Evolutionary conservation across 2,888 invertebrate species (phyloP), one percentile per base, ranked within the genome.

Genomic region (Vesta saturnalis): DNA sequence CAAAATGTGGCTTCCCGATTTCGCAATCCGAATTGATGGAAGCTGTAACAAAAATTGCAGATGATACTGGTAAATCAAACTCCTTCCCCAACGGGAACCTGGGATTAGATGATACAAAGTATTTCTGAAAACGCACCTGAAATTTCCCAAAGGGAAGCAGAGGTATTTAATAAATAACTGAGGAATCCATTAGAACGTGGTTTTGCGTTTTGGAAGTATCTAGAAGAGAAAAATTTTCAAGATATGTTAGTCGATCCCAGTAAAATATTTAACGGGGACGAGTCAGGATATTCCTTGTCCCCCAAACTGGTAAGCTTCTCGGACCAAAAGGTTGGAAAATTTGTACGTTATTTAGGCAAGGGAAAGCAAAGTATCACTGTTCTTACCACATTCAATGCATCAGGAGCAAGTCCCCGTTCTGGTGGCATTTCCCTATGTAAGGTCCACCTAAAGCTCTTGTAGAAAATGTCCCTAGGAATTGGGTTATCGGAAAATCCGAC

Each of bases 381-480:
- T n/a, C n/a, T n/a, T n/a, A n/a, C 10, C 10, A 30, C 30, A 10
- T 30, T 30, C 30, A 30, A 30, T 30, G 30, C 30, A 30, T 30
- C 30, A 30, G 30, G 30, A 30, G 30, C 6, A 30, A 30, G 4
- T 6, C 10, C 6, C 30, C 30, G 6, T 10, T 10, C 30, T 30
- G 4, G 4, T 6, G 30, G 4, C 4, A 10, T 30, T 6, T 30
- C 10, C 10, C 30, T 10, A 10, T 30, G 10, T 30, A 10, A 30
- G 10, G 30, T 5, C n/a, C 30, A 30, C 30, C 30, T 30, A 30
- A 10, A 30, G 10, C 30, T 30, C 30, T 10, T 10, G 30, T 30
- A 30, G 10, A 30, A 6, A 30, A 30, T 30, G 30, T 47, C 47
- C 47, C 15, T 47, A 47, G 47, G 22, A 67, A 61, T 57, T 57